A percentile compares a stretch with the other conserved stretches of the same genome.
Evolutionary conservation across 2,888 invertebrate genomes (phyloP).

Genomic region (Cryptocephalus primarius): DNA sequence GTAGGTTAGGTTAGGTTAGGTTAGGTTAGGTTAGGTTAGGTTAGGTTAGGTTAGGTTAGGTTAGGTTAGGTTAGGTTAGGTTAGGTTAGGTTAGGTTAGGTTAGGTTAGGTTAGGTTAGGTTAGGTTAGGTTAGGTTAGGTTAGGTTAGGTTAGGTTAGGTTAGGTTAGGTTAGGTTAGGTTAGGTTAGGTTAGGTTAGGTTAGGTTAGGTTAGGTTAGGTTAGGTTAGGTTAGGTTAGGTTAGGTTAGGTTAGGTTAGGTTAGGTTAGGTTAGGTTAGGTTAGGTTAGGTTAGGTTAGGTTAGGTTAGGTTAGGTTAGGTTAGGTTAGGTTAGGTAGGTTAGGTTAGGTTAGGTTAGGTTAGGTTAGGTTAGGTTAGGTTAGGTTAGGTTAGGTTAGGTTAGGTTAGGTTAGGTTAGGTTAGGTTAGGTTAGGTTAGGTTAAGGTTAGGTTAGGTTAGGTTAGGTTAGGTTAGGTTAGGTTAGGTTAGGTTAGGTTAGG

Average conservation of each 20-base stretch:
- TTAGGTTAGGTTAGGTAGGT: conserved; percentile 2
- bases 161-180: conserved; percentile 14
- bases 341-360: conserved; percentile 2
- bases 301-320: neutral
- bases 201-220: conserved; percentile 1
- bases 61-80: conserved; percentile 13
- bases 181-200: conserved; percentile 18
- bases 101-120: conserved; percentile 13
- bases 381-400: conserved; percentile 2
- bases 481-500: conserved; percentile 6
- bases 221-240: neutral
- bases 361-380: conserved; percentile 1
- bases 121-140: conserved; percentile 7
- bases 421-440: conserved; percentile 12
- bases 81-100: conserved; percentile 13
- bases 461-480: conserved; percentile 7
- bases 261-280: conserved; percentile 2
- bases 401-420: conserved; percentile 7
- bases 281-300: neutral
- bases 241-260: conserved; percentile 2
- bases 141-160: conserved; percentile 5
- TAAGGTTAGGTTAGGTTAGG: conserved; percentile 11
- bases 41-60: conserved; percentile 12
- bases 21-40: conserved; percentile 9
- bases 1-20: conserved; percentile 9